Conservation (phyloP, 35 echinoderm and acorn worm species). For the Apostichopus parvimensis region DNA sequence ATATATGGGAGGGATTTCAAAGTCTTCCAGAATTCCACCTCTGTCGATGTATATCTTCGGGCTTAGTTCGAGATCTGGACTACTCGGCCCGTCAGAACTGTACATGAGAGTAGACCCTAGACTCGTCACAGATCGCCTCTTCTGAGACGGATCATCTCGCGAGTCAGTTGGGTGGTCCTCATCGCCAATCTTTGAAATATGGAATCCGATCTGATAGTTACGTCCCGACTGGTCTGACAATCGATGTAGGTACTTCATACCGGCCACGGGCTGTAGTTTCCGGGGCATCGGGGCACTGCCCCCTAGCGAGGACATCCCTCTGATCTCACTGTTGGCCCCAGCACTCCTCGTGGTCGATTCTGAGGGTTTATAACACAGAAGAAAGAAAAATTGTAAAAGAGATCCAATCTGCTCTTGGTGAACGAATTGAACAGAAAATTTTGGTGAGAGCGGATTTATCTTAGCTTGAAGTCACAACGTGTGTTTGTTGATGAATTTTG, state of each 20-base stretch:
- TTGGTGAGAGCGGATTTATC: too few relatives aligned
- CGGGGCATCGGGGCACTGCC: conserved; percentile 2
- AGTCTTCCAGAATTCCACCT: conserved; percentile 21
- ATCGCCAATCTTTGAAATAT: conserved; percentile 28
- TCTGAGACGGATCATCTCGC: neutral
- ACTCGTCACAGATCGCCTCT: conserved; percentile 23
- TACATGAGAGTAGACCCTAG: conserved; percentile 23
- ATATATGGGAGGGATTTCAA: conserved; percentile 36
- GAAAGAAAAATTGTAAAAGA: too few relatives aligned
- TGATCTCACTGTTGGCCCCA: neutral
- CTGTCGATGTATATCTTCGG: neutral
- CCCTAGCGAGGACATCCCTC: conserved; percentile 1
- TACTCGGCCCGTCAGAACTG: conserved; percentile 12
- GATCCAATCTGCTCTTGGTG: too few relatives aligned
- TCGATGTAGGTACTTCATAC: conserved; percentile 14
- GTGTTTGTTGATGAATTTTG: too few relatives aligned
- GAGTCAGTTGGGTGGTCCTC: neutral
- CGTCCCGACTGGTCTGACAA: neutral
- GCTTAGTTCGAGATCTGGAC: neutral
- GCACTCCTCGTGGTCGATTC: neutral
- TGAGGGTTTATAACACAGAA: neutral
- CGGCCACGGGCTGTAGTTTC: conserved; percentile 41
- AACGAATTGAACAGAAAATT: too few relatives aligned
- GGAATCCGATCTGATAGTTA: conserved; percentile 40
- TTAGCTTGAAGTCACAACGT: too few relatives aligned